Evolutionary conservation across 2,888 invertebrate genomes (phyloP), one percentile per base, ranked within the genome.

Genomic region (Aphidoletes aphidimyza): DNA sequence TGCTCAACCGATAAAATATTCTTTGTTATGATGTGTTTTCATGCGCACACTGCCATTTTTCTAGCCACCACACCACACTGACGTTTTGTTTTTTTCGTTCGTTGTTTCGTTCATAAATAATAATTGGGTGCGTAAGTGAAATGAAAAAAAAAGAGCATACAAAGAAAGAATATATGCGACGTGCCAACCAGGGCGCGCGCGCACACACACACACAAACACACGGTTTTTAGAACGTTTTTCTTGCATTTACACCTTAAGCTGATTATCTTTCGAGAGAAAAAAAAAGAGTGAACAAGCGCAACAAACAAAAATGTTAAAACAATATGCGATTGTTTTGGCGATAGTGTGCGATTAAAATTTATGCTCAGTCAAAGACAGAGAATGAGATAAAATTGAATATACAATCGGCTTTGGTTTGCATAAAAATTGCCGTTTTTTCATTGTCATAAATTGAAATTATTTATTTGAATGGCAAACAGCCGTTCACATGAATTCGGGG

Each of bases 1-100:
- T 34, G 69, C 69, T 69, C 69, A 69, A 69, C 69, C 34, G 69
- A 69, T 69, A 69, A 69, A 69, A 69, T 69, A 69, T 69, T 69
- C 69, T 69, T 30, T 69, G 69, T 34, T 69, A 69, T 69, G 30
- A 69, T 69, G 69, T 69, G 69, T 69, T 69, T 69, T 69, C 69
- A 69, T 69, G 69, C 69, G 30, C 69, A 69, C 69, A 26, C 14
- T 30, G n/a, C n/a, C 30, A 69, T 34, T 34, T 69, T 30, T 69
- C 69, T 30, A 69, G 17, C 30, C 69, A 30, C n/a, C n/a, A n/a
- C n/a, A n/a, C n/a, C 34, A 34, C 69, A 69, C 69, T 30, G 69
- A 69, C 69, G 14, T 69, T 69, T 69, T n/a, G n/a, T n/a, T n/a
- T n/a, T n/a, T n/a, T n/a, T n/a, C n/a, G n/a, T n/a, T n/a, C n/a